phyloP scores from a whole-genome alignment of 2,113 vertebrate species.

The Vimba vimba region DNA sequence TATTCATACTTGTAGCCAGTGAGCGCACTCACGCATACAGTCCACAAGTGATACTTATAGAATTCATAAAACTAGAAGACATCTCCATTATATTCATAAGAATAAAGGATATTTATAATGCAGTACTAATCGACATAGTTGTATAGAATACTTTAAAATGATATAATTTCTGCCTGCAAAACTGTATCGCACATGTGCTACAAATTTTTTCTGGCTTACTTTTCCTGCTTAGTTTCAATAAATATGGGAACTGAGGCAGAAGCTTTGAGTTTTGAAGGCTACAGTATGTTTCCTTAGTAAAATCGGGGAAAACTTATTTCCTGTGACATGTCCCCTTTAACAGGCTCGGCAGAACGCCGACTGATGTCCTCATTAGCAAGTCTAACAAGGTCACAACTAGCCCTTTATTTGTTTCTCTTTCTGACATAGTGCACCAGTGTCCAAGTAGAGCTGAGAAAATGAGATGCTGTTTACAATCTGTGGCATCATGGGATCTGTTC shows the following conservation, averaged over 20 bases:
- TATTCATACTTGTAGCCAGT: too few species aligned
- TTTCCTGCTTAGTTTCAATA: not conserved
- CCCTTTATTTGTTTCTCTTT: slow-evolving; percentile 36
- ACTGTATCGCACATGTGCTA: too few species aligned
- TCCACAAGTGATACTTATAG: too few species aligned
- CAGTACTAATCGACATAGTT: too few species aligned
- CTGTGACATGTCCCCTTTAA: slow-evolving; percentile 4
- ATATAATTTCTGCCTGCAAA: too few species aligned
- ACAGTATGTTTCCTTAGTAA: not conserved
- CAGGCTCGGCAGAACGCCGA: not conserved
- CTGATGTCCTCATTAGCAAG: slow-evolving; percentile 50
- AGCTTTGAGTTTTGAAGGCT: not conserved
- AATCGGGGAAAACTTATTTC: not conserved
- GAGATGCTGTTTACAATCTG: slow-evolving; percentile 26
- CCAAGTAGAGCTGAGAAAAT: slow-evolving; percentile 15
- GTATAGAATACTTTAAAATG: too few species aligned
- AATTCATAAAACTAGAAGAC: too few species aligned
- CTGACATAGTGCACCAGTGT: slow-evolving; percentile 3
- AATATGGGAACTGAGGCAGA: not conserved
- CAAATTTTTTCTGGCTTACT: not conserved
- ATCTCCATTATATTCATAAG: too few species aligned
- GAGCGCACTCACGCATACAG: too few species aligned
- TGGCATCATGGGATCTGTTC: slow-evolving; percentile 19
- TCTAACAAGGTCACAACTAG: slow-evolving; percentile 53
- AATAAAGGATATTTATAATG: too few species aligned